A percentile compares a stretch with the other conserved stretches of the same genome.
phyloP scores from a whole-genome alignment of 2,888 invertebrate genomes.

The Anaspis maculata region DNA sequence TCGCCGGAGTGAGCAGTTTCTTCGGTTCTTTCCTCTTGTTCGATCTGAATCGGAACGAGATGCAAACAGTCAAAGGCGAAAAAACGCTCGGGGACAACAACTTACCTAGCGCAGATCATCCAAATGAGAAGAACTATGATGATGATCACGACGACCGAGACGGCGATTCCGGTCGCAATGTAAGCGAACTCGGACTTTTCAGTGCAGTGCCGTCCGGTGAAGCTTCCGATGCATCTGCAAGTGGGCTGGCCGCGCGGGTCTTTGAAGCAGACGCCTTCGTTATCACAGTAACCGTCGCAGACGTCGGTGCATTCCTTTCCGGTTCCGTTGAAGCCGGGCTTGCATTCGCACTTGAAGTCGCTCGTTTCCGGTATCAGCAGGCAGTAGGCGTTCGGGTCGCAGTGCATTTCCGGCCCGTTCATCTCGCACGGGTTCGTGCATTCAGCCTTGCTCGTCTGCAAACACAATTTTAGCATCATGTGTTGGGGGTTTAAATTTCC shows the following conservation, averaged over 20 bases:
- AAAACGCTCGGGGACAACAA: too few relatives aligned
- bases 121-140: conserved; percentile 87
- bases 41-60: conserved; percentile 47
- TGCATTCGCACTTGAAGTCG: conserved; percentile 86
- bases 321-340: conserved; percentile 86
- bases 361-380: conserved; percentile 73
- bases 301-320: conserved; percentile 75
- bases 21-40: conserved; percentile 83
- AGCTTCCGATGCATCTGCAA: conserved; percentile 86
- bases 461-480: too few relatives aligned
- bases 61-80: too few relatives aligned
- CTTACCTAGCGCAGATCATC: conserved; percentile 90
- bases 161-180: conserved; percentile 89
- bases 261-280: conserved; percentile 82
- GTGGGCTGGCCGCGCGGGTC: conserved; percentile 76
- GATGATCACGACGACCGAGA: conserved; percentile 88
- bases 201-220: conserved; percentile 80
- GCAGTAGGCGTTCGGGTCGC: conserved; percentile 82
- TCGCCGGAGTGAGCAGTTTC: conserved; percentile 80
- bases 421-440: conserved; percentile 90
- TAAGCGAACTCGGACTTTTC: conserved; percentile 94
- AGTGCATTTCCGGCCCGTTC: conserved; percentile 71
- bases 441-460: conserved; percentile 66
- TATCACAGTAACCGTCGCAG: conserved; percentile 79
- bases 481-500: neutral